Evolutionary conservation across 2,888 invertebrate species (phyloP).

Genomic region (Andrena bicolor): DNA sequence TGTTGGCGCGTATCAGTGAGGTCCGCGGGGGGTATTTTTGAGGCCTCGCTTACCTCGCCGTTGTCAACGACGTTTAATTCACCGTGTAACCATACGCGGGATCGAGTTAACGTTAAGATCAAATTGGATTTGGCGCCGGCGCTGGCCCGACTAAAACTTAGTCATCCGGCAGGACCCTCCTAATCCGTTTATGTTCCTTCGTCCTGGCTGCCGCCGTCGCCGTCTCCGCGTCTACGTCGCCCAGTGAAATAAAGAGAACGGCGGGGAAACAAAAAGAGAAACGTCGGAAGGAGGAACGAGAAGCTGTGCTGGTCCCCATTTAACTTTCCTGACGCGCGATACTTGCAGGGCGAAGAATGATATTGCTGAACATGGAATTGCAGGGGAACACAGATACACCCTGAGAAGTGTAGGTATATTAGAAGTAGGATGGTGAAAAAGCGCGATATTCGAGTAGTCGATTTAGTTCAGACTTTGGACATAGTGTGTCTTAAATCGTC

Average conservation of each 20-base stretch:
- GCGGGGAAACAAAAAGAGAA: constrained; percentile 43
- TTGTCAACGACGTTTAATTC: constrained; percentile 78
- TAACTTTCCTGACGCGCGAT: constrained; percentile 22
- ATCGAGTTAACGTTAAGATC: constrained; percentile 83
- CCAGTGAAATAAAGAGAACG: constrained; percentile 59
- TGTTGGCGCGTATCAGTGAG: constrained; percentile 52
- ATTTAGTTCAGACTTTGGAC: no score
- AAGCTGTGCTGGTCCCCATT: constrained; percentile 9
- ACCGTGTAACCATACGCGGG: constrained; percentile 82
- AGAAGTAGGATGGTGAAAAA: no score
- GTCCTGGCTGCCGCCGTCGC: constrained; percentile 63
- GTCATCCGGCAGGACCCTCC: constrained; percentile 82
- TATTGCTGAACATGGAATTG: neutral
- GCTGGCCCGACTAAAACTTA: constrained; percentile 81
- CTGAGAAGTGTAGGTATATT: no score
- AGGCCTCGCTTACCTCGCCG: constrained; percentile 42
- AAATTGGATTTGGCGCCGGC: constrained; percentile 81
- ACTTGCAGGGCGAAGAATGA: neutral
- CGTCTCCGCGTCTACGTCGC: constrained; percentile 60
- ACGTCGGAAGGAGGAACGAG: constrained; percentile 8
- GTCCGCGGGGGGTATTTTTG: constrained; percentile 52
- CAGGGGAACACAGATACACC: neutral
- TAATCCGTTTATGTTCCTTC: constrained; percentile 81
- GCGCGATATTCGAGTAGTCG: no score
- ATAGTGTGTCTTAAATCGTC: no score